A percentile compares a stretch with the other conserved stretches of the same genome.
phyloP scores from a whole-genome alignment of 2,797 vertebrate species.

The Apogon talboti region DNA sequence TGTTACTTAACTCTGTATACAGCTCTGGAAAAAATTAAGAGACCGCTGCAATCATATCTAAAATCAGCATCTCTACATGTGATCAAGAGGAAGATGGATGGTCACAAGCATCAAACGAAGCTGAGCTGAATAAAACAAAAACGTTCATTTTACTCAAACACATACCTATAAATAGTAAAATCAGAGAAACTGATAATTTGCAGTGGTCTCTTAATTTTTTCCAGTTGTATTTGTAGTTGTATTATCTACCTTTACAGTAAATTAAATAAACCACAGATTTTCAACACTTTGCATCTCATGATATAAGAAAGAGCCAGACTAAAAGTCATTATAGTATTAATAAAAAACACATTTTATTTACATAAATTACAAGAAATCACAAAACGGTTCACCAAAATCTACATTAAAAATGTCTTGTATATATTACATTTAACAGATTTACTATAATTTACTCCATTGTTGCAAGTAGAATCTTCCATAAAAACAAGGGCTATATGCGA shows the following conservation, averaged over 20 bases:
- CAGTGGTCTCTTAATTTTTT: too few species aligned
- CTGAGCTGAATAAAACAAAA: too few species aligned
- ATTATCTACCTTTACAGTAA: neutral
- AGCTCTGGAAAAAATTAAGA: too few species aligned
- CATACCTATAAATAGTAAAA: too few species aligned
- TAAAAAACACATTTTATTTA: conserved; percentile 90
- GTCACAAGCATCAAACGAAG: too few species aligned
- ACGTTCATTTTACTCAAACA: too few species aligned
- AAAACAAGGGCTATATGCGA: conserved; percentile 79
- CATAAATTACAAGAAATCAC: conserved; percentile 92
- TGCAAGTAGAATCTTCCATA: conserved; percentile 79
- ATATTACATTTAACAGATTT: conserved; percentile 85
- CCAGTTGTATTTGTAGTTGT: too few species aligned
- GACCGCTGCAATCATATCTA: too few species aligned
- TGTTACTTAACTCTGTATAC: too few species aligned
- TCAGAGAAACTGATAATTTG: too few species aligned
- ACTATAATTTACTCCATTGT: conserved; percentile 82
- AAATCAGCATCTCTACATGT: too few species aligned
- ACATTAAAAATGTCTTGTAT: conserved; percentile 85
- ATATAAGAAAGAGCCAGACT: conserved; percentile 34
- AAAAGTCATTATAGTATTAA: conserved; percentile 64
- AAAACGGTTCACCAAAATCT: conserved; percentile 87
- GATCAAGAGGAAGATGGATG: too few species aligned
- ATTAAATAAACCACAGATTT: neutral
- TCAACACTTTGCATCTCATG: neutral